Conservation (phyloP, 1,140 invertebrate species). For the Aphis craccivora region DNA sequence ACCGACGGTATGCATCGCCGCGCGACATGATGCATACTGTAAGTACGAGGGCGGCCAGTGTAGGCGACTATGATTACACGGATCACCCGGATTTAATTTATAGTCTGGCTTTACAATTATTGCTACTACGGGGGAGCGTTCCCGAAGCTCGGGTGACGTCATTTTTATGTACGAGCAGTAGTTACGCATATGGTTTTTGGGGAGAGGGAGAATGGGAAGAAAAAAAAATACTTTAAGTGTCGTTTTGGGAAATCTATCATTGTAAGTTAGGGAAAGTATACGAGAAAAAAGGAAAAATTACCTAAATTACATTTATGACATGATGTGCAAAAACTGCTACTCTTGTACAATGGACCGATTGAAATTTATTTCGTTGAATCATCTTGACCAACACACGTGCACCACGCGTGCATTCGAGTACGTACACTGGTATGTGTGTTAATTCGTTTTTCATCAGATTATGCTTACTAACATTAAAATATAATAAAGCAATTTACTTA, state of each 20-base stretch:
- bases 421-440: not conserved
- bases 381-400: not conserved
- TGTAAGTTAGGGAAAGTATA: constrained; percentile 6
- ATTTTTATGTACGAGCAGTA: not conserved
- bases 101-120: constrained; percentile 56
- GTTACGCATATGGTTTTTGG: constrained; percentile 35
- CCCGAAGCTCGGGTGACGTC: constrained; percentile 46
- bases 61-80: constrained; percentile 50
- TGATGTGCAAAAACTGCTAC: not conserved
- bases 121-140: constrained; percentile 14
- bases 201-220: not conserved
- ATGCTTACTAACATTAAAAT: not conserved
- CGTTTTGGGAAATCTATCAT: constrained; percentile 56
- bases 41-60: constrained; percentile 1
- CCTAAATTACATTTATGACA: constrained; percentile 31
- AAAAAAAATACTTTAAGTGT: constrained; percentile 47
- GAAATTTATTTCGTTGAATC: not conserved
- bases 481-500: not conserved
- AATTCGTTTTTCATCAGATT: not conserved
- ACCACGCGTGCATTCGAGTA: not conserved
- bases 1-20: constrained; percentile 41
- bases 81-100: constrained; percentile 57
- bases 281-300: not conserved
- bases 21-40: not conserved
- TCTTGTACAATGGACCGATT: not conserved